Evolutionary conservation across 2,113 vertebrate genomes (phyloP).

Genomic region (Tricholaema leucomelas): DNA sequence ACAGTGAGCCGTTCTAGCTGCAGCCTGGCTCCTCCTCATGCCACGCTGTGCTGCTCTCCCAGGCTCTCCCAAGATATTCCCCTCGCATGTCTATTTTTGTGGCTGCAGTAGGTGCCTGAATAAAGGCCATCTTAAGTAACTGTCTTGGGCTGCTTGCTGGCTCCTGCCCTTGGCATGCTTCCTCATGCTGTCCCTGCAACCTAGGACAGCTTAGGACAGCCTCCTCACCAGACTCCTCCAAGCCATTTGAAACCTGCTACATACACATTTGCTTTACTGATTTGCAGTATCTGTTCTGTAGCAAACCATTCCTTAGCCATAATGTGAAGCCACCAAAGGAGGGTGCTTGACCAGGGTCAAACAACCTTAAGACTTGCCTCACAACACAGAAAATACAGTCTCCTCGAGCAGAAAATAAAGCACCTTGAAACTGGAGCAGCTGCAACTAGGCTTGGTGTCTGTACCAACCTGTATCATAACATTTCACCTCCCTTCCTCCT

Average conservation of each 20-base stretch:
- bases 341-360: neutral
- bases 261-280: neutral
- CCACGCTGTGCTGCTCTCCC: neutral
- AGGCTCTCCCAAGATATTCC: neutral
- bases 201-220: neutral
- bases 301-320: neutral
- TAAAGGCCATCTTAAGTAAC: neutral
- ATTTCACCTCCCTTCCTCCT: neutral
- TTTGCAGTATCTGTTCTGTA: neutral
- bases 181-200: neutral
- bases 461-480: neutral
- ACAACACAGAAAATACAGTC: neutral
- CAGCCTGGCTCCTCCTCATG: neutral
- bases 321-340: neutral
- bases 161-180: accelerated
- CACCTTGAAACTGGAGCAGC: neutral
- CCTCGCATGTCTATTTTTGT: neutral
- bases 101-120: neutral
- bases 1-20: neutral
- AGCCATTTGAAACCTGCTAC: neutral
- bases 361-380: neutral
- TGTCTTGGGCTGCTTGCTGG: neutral
- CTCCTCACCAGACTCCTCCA: accelerated
- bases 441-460: neutral
- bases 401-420: neutral